Conservation (phyloP, 2,888 invertebrate genomes). For the Limnephilus rhombicus region DNA sequence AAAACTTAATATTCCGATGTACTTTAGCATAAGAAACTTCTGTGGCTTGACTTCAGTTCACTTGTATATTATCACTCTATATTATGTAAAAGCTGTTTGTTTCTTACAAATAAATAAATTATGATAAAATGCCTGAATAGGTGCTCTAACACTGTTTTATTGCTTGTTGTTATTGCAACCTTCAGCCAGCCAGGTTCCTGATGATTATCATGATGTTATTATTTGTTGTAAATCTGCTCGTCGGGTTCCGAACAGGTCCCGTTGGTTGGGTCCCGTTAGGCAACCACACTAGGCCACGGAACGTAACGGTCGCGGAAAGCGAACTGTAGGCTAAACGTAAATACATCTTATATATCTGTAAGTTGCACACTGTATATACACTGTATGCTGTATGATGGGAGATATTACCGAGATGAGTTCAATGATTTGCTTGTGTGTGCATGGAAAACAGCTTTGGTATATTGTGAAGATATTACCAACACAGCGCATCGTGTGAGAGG, state of each 20-base stretch:
- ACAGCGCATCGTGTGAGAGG: neutral
- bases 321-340: neutral
- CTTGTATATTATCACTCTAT: too few species aligned
- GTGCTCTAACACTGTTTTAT: neutral
- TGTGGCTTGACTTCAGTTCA: too few species aligned
- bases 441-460: neutral
- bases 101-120: too few species aligned
- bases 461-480: neutral
- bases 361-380: neutral
- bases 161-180: neutral
- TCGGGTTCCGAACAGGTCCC: neutral
- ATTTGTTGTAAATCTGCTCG: constrained; percentile 1
- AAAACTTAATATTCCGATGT: too few species aligned
- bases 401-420: neutral
- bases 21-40: too few species aligned
- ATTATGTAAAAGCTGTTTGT: too few species aligned
- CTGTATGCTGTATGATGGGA: neutral
- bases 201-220: neutral
- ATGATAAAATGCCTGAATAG: neutral
- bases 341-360: neutral
- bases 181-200: neutral
- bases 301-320: constrained; percentile 5
- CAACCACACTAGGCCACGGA: neutral
- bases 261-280: constrained; percentile 2
- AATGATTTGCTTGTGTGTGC: neutral